Percentiles rank a stretch among this genome's conserved stretches.
These are phyloP conservation scores for Tarsius wallacei DNA, from an alignment of 2,797 vertebrate genomes.

Conservation along the genomic window DNA sequence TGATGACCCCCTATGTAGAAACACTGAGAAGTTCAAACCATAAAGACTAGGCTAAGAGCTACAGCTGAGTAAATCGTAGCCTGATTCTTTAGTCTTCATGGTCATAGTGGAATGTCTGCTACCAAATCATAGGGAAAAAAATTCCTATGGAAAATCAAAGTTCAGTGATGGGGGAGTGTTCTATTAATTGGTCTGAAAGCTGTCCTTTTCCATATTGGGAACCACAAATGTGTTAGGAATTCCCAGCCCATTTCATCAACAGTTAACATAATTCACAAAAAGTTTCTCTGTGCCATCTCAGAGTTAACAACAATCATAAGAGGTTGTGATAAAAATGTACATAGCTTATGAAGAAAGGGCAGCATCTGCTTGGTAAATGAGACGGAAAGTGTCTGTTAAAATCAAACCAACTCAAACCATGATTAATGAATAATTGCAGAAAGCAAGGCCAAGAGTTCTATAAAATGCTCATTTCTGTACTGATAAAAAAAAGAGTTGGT, in stretches of 20 bases:
- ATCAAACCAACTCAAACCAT: neutral
- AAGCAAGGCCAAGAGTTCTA: neutral
- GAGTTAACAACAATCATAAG: neutral
- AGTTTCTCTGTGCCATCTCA: neutral
- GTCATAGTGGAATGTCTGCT: neutral
- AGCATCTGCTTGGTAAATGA: neutral
- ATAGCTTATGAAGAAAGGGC: neutral
- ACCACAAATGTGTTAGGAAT: neutral
- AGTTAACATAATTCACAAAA: neutral
- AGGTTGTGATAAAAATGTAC: neutral
- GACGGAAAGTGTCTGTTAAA: neutral
- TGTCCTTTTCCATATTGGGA: neutral
- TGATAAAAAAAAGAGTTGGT: neutral
- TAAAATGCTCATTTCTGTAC: neutral
- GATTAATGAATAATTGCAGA: neutral
- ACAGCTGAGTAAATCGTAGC: neutral
- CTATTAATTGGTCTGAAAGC: neutral
- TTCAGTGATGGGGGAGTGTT: neutral
- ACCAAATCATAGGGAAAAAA: neutral
- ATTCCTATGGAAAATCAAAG: neutral
- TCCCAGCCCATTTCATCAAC: neutral
- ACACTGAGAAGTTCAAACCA: neutral
- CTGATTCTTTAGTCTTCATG: neutral
- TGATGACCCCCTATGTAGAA: neutral
- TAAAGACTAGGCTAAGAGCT: neutral